These are phyloP conservation scores for Yponomeuta sedellus DNA, from an alignment of 2,888 invertebrate genomes.

Conservation along the genomic window DNA sequence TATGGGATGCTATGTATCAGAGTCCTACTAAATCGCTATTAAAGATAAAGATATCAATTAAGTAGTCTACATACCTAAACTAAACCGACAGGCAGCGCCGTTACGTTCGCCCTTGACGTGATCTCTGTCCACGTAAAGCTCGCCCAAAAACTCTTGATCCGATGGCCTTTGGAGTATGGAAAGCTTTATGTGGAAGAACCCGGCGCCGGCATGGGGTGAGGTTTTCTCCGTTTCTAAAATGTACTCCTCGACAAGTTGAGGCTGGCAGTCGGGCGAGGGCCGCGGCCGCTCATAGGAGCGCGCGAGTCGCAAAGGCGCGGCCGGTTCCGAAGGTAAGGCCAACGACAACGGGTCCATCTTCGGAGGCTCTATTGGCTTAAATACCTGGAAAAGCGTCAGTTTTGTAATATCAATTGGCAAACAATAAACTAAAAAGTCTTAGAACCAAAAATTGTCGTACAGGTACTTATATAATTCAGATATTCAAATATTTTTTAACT, in stretches of 20 bases:
- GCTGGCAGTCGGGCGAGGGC: constrained; percentile 82
- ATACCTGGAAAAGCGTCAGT: constrained; percentile 55
- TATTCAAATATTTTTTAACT: too few relatives aligned
- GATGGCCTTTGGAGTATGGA: constrained; percentile 91
- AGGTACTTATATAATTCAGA: too few relatives aligned
- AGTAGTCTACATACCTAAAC: constrained; percentile 61
- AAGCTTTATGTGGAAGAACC: constrained; percentile 89
- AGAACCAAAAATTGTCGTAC: background rate
- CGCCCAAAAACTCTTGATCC: constrained; percentile 92
- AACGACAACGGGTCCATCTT: constrained; percentile 77
- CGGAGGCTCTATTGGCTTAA: constrained; percentile 79
- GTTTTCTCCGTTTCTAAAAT: constrained; percentile 89
- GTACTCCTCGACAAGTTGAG: constrained; percentile 91
- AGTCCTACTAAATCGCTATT: too few relatives aligned
- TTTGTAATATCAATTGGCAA: background rate
- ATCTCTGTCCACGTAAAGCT: constrained; percentile 92
- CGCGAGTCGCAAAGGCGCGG: constrained; percentile 53
- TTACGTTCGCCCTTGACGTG: constrained; percentile 84
- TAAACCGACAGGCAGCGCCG: constrained; percentile 89
- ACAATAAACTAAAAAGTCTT: background rate
- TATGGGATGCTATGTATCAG: too few relatives aligned
- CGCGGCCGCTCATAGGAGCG: constrained; percentile 78
- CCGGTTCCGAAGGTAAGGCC: constrained; percentile 69
- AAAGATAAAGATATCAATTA: background rate
- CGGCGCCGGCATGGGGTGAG: constrained; percentile 76